These are phyloP conservation scores for Dermolepida albohirtum DNA, from an alignment of 2,888 invertebrate species.

Conservation along the genomic window DNA sequence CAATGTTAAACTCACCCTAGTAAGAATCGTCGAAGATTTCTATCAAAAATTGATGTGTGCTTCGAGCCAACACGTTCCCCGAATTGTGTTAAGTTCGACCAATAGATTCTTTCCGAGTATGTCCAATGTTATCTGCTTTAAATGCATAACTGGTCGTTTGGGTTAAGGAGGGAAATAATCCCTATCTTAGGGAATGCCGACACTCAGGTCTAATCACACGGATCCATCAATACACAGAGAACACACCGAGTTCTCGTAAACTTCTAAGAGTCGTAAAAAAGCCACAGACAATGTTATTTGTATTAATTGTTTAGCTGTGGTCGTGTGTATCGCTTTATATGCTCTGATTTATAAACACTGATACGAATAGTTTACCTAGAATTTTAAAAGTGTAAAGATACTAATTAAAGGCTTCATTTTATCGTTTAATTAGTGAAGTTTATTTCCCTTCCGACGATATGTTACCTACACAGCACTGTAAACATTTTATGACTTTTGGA, in stretches of 20 bases:
- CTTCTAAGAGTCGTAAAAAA: conserved; percentile 46
- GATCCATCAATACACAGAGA: conserved; percentile 52
- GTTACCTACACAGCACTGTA: conserved; percentile 30
- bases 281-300: conserved; percentile 48
- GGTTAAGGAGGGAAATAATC: conserved; percentile 51
- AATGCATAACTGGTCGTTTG: conserved; percentile 44
- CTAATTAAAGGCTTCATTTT: conserved; percentile 34
- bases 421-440: conserved; percentile 37
- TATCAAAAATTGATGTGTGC: conserved; percentile 57
- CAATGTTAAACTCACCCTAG: conserved; percentile 52
- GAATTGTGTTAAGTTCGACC: conserved; percentile 51
- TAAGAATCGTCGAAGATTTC: conserved; percentile 56
- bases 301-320: conserved; percentile 41
- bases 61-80: conserved; percentile 53
- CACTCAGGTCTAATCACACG: conserved; percentile 54
- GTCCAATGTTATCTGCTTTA: neutral
- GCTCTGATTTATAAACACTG: conserved; percentile 2
- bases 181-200: conserved; percentile 51
- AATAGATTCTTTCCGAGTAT: conserved; percentile 34
- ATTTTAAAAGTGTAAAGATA: conserved; percentile 36
- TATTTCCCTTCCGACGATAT: conserved; percentile 25
- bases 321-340: conserved; percentile 5
- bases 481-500: conserved; percentile 37
- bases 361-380: conserved; percentile 17
- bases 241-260: conserved; percentile 43